Evolutionary conservation across 2,888 invertebrate genomes (phyloP).

Genomic region (Hypsopygia costalis): DNA sequence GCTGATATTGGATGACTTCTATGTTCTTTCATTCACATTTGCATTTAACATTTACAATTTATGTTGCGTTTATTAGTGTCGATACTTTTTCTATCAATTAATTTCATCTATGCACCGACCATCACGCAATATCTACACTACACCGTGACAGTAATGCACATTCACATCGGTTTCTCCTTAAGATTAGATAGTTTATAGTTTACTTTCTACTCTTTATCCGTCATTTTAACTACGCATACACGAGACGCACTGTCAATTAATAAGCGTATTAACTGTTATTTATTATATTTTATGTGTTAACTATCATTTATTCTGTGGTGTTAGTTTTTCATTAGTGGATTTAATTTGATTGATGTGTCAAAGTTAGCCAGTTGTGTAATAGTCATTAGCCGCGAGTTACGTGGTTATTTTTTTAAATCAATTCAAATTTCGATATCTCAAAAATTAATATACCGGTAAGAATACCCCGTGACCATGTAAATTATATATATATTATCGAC

Average conservation of each 20-base stretch:
- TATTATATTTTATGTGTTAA: neutral
- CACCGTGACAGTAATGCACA: constrained; percentile 31
- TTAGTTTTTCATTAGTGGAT: neutral
- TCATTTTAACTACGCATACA: constrained; percentile 19
- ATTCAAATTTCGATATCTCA: too few species aligned
- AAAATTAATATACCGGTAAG: too few species aligned
- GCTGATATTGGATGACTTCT: too few species aligned
- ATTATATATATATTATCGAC: too few species aligned
- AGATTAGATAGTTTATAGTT: constrained; percentile 50
- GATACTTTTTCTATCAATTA: constrained; percentile 23
- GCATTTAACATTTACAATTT: too few species aligned
- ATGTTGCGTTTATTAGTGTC: constrained; percentile 13
- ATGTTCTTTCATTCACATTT: too few species aligned
- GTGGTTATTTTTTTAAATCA: too few species aligned
- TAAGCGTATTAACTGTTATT: neutral
- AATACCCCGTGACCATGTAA: too few species aligned
- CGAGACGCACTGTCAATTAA: neutral
- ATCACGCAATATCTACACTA: constrained; percentile 42
- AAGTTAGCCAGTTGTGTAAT: too few species aligned
- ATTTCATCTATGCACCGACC: constrained; percentile 22
- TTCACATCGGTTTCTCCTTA: constrained; percentile 53
- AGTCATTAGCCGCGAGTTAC: too few species aligned
- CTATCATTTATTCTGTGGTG: too few species aligned
- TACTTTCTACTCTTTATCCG: constrained; percentile 44
- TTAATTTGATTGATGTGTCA: neutral